Percentiles rank a stretch among this genome's conserved stretches.
phyloP scores from a whole-genome alignment of 1,140 invertebrate genomes.

The Drosophila subpulchrella region DNA sequence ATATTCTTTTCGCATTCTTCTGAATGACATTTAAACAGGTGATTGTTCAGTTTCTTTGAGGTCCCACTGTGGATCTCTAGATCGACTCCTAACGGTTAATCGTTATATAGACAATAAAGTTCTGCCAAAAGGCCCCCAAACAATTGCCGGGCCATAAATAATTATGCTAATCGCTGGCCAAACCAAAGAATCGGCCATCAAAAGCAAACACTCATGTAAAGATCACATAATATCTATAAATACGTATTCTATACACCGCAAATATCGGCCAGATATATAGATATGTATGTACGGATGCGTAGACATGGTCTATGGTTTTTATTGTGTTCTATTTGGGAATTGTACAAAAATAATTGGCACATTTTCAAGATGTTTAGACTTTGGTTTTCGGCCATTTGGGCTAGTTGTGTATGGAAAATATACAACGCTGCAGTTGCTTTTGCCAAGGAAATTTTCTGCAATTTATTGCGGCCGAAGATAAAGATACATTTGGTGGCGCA shows the following conservation, averaged over 20 bases:
- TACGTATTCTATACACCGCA: constrained; percentile 15
- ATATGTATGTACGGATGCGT: constrained; percentile 6
- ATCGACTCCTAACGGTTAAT: constrained; percentile 29
- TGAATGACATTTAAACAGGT: neutral
- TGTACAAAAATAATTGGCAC: constrained; percentile 69
- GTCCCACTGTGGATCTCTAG: constrained; percentile 9
- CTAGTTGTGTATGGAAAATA: constrained; percentile 29
- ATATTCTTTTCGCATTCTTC: neutral
- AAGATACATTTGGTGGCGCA: constrained; percentile 16
- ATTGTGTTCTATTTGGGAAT: constrained; percentile 72
- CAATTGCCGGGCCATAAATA: constrained; percentile 54
- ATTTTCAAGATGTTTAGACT: constrained; percentile 60
- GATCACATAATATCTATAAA: constrained; percentile 47
- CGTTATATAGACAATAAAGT: constrained; percentile 19
- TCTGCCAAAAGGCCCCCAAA: constrained; percentile 14
- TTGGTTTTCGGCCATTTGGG: constrained; percentile 6
- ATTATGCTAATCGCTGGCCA: constrained; percentile 44
- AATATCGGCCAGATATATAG: constrained; percentile 5
- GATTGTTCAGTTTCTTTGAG: no score
- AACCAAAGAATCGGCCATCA: constrained; percentile 33
- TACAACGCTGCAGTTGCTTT: neutral
- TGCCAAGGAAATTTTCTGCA: constrained; percentile 21
- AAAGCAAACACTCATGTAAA: constrained; percentile 33
- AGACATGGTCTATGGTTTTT: constrained; percentile 34
- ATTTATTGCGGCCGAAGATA: constrained; percentile 3